phyloP scores from a whole-genome alignment of 1,140 invertebrate species.

The Drosophila cardini region DNA sequence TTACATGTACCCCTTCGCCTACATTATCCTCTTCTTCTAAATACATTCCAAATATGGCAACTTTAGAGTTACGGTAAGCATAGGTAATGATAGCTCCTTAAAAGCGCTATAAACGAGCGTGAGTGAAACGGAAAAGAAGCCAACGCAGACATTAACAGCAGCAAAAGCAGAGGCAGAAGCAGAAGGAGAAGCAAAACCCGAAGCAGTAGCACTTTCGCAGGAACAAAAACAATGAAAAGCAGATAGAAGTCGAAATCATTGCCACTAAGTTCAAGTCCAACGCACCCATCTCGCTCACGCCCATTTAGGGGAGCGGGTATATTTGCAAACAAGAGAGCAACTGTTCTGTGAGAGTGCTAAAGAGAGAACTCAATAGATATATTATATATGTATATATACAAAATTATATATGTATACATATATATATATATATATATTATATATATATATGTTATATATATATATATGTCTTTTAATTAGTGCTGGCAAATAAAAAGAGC shows the following conservation, averaged over 20 bases:
- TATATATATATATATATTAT: not conserved
- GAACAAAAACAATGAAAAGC: constrained; percentile 65
- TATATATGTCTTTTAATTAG: constrained; percentile 23
- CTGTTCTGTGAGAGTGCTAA: not conserved
- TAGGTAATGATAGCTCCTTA: constrained; percentile 45
- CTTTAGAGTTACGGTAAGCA: constrained; percentile 64
- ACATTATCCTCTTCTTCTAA: constrained; percentile 3
- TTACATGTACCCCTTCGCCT: constrained; percentile 19
- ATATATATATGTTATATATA: not conserved
- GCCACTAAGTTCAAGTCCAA: constrained; percentile 49
- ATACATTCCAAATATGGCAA: constrained; percentile 25
- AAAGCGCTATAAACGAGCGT: constrained; percentile 47
- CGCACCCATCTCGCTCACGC: constrained; percentile 59
- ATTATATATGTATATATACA: not conserved
- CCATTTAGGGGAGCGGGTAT: constrained; percentile 8
- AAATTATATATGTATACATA: no score
- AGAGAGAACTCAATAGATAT: constrained; percentile 7
- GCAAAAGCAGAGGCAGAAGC: not conserved
- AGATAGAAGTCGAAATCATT: constrained; percentile 62
- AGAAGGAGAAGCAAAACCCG: not conserved
- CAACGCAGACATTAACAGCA: constrained; percentile 11
- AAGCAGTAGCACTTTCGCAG: constrained; percentile 48
- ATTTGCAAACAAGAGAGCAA: constrained; percentile 14
- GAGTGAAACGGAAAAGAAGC: constrained; percentile 57
- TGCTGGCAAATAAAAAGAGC: constrained; percentile 8